Evolutionary conservation across 2,888 invertebrate genomes (phyloP).

Genomic region (Lasius platythorax): DNA sequence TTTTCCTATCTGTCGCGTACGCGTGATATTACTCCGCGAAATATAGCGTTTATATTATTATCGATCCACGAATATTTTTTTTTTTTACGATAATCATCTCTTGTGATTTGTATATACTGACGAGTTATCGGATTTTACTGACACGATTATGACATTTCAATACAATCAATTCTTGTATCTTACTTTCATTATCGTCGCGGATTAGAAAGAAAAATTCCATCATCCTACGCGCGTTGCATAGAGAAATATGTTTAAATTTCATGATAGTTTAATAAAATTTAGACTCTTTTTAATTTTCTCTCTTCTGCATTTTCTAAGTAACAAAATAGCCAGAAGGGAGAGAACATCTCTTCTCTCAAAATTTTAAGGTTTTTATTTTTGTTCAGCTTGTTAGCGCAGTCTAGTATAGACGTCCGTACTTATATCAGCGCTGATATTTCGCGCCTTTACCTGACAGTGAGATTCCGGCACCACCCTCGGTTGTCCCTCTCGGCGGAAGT

Average conservation of each 20-base stretch:
- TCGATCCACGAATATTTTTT: not conserved
- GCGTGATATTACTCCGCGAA: too few relatives aligned
- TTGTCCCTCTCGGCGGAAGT: constrained; percentile 59
- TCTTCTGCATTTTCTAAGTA: not conserved
- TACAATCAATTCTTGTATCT: not conserved
- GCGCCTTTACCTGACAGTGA: constrained; percentile 56
- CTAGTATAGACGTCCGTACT: constrained; percentile 40
- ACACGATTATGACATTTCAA: not conserved
- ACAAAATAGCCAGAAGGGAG: not conserved
- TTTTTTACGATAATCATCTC: not conserved
- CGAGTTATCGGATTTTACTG: not conserved
- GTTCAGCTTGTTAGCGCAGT: constrained; percentile 46
- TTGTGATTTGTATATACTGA: not conserved
- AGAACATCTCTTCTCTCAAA: not conserved
- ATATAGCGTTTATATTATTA: not conserved
- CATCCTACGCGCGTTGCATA: not conserved
- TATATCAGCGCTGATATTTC: constrained; percentile 49
- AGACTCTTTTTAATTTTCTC: not conserved
- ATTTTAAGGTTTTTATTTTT: not conserved
- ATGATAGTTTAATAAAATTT: not conserved
- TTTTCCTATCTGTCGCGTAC: not conserved
- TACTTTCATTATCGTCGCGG: not conserved
- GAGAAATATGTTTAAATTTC: not conserved
- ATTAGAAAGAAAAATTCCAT: not conserved
- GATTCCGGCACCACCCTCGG: constrained; percentile 36